Evolutionary conservation across 2,888 invertebrate genomes (phyloP).

Genomic region (Gisinianus flammeolus): DNA sequence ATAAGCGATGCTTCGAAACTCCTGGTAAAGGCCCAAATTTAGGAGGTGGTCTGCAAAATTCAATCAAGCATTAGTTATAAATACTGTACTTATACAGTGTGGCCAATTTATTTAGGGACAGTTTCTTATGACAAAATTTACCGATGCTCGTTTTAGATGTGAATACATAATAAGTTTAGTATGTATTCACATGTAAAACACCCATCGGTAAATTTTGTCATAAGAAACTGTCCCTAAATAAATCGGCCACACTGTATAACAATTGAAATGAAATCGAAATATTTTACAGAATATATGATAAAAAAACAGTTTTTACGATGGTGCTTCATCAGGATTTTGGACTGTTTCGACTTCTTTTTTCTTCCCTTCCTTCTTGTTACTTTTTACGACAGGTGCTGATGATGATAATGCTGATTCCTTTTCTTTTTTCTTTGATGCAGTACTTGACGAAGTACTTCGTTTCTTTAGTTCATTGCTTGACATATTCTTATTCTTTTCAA

Average conservation of each 20-base stretch:
- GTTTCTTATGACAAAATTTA: too few relatives aligned
- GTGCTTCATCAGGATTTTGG: slow-evolving; percentile 7
- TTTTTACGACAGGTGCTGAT: background rate
- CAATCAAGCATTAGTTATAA: too few relatives aligned
- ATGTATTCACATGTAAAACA: too few relatives aligned
- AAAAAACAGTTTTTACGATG: too few relatives aligned
- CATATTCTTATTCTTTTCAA: background rate
- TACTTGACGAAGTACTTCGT: background rate
- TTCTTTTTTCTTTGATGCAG: background rate
- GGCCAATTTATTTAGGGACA: too few relatives aligned
- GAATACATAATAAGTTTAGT: too few relatives aligned
- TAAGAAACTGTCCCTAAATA: too few relatives aligned
- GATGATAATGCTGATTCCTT: background rate
- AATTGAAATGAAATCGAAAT: background rate
- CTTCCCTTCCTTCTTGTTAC: background rate
- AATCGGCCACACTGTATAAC: too few relatives aligned
- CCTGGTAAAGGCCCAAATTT: slow-evolving; percentile 24
- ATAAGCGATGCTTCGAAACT: slow-evolving; percentile 33
- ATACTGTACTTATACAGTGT: too few relatives aligned
- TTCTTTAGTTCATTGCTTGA: slow-evolving; percentile 20
- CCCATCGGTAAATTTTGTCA: too few relatives aligned
- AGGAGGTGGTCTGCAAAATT: slow-evolving; percentile 62
- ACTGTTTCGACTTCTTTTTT: slow-evolving; percentile 21
- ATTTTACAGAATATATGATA: background rate
- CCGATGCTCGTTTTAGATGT: too few relatives aligned